These are phyloP conservation scores for Calypte anna DNA, from an alignment of 2,113 vertebrate genomes.

Conservation along the genomic window DNA sequence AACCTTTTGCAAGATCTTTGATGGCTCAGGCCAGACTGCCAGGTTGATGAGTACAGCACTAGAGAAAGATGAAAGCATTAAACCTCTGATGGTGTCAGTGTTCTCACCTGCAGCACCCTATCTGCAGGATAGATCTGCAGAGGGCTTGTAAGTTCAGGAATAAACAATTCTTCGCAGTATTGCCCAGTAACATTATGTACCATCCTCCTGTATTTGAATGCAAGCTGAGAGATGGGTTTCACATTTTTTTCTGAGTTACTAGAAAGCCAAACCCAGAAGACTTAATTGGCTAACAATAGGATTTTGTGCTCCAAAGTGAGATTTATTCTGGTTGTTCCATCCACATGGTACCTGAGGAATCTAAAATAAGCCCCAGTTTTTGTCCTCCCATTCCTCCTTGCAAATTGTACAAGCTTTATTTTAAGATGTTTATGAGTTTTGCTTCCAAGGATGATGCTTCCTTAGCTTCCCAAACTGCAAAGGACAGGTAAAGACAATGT, in stretches of 20 bases:
- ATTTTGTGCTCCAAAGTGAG: not conserved
- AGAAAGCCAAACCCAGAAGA: not conserved
- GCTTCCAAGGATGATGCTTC: not conserved
- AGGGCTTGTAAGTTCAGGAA: not conserved
- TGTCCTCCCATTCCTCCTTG: not conserved
- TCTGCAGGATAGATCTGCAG: not conserved
- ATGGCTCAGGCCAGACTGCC: not conserved
- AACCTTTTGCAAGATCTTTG: not conserved
- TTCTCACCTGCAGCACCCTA: fast-evolving
- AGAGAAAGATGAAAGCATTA: not conserved
- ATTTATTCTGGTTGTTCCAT: not conserved
- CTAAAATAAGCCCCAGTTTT: not conserved
- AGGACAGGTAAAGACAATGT: not conserved
- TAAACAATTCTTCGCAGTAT: not conserved
- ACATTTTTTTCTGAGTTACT: fast-evolving
- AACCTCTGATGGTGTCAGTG: not conserved
- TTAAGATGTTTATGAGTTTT: not conserved
- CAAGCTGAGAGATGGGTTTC: not conserved
- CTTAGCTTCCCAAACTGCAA: not conserved
- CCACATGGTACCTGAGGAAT: not conserved
- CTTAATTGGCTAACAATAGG: not conserved
- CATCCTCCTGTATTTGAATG: not conserved
- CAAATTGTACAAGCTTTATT: not conserved
- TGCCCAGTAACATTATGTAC: not conserved
- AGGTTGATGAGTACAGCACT: not conserved